Base-by-base conservation (phyloP, 2,888 invertebrate species). In the Gortyna flavago region DNA sequence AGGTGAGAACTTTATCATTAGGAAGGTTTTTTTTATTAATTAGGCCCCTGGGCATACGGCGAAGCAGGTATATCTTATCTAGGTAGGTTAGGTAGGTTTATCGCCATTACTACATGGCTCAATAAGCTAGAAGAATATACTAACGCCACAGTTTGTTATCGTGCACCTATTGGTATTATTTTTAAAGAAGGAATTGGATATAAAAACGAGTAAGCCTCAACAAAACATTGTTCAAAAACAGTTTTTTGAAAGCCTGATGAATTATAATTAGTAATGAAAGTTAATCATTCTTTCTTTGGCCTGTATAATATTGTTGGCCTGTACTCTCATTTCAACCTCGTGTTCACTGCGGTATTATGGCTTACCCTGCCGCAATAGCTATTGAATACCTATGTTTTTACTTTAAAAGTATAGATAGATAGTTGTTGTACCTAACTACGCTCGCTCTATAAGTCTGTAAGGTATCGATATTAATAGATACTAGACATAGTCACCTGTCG, bases 1-100 rank as follows among this genome's bases (percentile, higher is more conserved):
- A 92, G 97, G 97, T 94, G 75, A 85, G 79, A 59, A 25, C 25
- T 25, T 54, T 9, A 54, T 25, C 2, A 9, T 25, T 21, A 7
- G 7, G 21, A 8, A 51, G 51, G n/a, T n/a, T n/a, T n/a, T n/a
- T n/a, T 54, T 25, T 25, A 25, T 8, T 25, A 25, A 21, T 21
- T 51, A 51, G 51, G 51, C 8, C 21, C 2, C 54, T 54, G 25
- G 9, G 25, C 25, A 25, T 4, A 54, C 25, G 54, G 54, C 4
- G 3, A 54, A 25, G 54, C 54, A 54, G 9, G 9, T 54, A 1
- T n/a, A n/a, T n/a, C n/a, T n/a, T n/a, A n/a, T n/a, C n/a, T n/a
- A n/a, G n/a, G n/a, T n/a, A n/a, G n/a, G n/a, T n/a, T n/a, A n/a
- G n/a, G n/a, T n/a, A 54, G 54, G 25, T 25, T 25, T 54, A 54